Percentiles rank a stretch among this genome's conserved stretches.
Evolutionary conservation across 2,888 invertebrate genomes (phyloP).

Genomic region (Calephelis perditalis): DNA sequence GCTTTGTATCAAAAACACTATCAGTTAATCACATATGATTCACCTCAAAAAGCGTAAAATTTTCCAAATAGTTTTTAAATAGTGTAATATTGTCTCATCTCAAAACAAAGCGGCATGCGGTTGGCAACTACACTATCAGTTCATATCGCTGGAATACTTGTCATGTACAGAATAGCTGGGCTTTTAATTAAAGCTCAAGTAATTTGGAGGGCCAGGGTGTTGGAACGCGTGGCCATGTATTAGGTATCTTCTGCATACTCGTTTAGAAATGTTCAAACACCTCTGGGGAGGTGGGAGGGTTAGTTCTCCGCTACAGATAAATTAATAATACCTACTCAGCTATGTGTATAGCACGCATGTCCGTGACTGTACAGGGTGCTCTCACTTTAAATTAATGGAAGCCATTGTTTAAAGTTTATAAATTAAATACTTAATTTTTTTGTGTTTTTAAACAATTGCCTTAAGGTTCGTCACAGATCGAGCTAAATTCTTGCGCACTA

Average conservation of each 20-base stretch:
- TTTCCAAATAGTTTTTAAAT: too few relatives aligned
- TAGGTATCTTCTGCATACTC: constrained; percentile 73
- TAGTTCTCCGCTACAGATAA: constrained; percentile 75
- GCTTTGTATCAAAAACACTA: too few relatives aligned
- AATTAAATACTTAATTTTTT: too few relatives aligned
- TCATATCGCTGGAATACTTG: constrained; percentile 63
- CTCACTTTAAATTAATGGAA: background rate
- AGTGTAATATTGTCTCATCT: background rate
- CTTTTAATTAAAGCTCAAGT: constrained; percentile 75
- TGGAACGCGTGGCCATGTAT: constrained; percentile 60
- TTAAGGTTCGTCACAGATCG: too few relatives aligned
- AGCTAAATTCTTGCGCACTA: too few relatives aligned
- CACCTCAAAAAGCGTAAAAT: too few relatives aligned
- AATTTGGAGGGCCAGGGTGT: constrained; percentile 65
- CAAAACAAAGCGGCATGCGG: background rate
- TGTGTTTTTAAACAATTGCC: too few relatives aligned
- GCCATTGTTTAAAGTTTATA: background rate
- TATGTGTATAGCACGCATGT: constrained; percentile 64
- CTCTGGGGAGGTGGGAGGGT: constrained; percentile 51
- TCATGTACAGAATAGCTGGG: constrained; percentile 73
- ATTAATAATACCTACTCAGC: constrained; percentile 66
- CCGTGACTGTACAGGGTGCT: constrained; percentile 53
- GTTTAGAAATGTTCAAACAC: constrained; percentile 75
- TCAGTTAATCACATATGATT: too few relatives aligned
- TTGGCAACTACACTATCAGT: constrained; percentile 35